A percentile compares a stretch with the other conserved stretches of the same genome.
Conservation (phyloP, 1,140 invertebrate species). For the Lasioglossum albipes region DNA sequence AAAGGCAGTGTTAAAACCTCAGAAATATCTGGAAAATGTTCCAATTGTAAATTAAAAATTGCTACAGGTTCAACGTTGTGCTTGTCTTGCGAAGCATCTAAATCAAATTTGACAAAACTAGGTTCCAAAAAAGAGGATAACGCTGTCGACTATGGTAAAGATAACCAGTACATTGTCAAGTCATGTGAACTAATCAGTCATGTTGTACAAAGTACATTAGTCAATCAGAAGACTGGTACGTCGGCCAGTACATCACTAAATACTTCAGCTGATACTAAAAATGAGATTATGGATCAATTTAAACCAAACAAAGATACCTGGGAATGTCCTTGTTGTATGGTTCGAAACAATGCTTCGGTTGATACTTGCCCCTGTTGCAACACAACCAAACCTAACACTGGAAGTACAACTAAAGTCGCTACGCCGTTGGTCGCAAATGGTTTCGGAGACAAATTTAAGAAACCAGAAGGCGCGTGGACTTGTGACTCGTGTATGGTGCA, state of each 20-base stretch:
- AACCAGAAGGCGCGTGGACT: constrained; percentile 81
- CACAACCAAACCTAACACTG: constrained; percentile 81
- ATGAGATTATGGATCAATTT: constrained; percentile 57
- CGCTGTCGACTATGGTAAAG: not conserved
- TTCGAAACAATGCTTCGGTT: constrained; percentile 80
- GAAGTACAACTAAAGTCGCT: constrained; percentile 11
- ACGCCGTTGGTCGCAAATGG: constrained; percentile 49
- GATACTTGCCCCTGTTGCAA: constrained; percentile 86
- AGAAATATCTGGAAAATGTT: constrained; percentile 83
- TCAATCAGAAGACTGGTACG: not conserved
- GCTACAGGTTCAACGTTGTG: constrained; percentile 81
- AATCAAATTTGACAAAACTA: constrained; percentile 74
- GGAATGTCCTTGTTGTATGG: constrained; percentile 83
- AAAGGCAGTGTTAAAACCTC: constrained; percentile 76
- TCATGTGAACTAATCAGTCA: too few relatives aligned
- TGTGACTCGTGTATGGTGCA: constrained; percentile 83
- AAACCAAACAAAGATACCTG: constrained; percentile 78
- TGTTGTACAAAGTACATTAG: not conserved
- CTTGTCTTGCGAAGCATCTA: constrained; percentile 84
- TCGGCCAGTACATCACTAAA: not conserved
- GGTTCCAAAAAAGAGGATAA: constrained; percentile 25
- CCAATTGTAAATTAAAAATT: constrained; percentile 84
- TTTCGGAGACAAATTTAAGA: constrained; percentile 79
- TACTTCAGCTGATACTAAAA: constrained; percentile 38
- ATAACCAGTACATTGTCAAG: too few relatives aligned